Evolutionary conservation across 2,797 vertebrate species (phyloP), one percentile per base, ranked within the genome.

Genomic region (Gephyroberyx darwinii): DNA sequence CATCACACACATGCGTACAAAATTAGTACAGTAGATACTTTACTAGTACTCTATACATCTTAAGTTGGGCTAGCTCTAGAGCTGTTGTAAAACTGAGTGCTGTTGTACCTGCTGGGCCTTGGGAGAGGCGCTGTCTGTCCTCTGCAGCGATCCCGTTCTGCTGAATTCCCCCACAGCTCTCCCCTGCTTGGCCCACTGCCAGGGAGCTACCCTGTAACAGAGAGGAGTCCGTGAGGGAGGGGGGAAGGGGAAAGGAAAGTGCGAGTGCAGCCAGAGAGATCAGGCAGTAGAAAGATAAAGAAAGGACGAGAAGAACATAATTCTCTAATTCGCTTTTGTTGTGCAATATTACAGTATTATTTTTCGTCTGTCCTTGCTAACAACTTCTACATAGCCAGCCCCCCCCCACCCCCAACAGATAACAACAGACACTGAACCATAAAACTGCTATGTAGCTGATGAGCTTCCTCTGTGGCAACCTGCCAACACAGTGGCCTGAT

Each of bases 151-250:
- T 66, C 51, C 77, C 59, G 10, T 81, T 88, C 43, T 86, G 74
- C 71, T 82, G 78, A 68, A 69, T 73, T 54, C 13, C 81, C 26
- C 61, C 82, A 71, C 56, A 82, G 67, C 77, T 84, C 84, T 93
- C 90, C 77, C 87, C 93, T 84, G 80, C 76, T 71, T 77, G 90
- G 87, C 91, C 92, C 82, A 88, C 81, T 76, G 84, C 84, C 91
- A 93, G 63, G 78, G 74, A 78, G 80, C 77, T 90, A 67, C 82
- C 93, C 92, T 92, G 89, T 81, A 89, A 89, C 89, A 83, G 86
- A 80, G 58, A 71, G 68, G 60, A 78, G 54, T 82, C 30, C 62
- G 17, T 37, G 54, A 33, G 37, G 2, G 33, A 48, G 16, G 41
- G 59, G 56, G 30, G 26, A n/a, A 62, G 54, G 13, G 77, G 53